A percentile compares a stretch with the other conserved stretches of the same genome.
Conservation (phyloP, 2,888 invertebrate species). For the Pharmacophagus antenor region DNA sequence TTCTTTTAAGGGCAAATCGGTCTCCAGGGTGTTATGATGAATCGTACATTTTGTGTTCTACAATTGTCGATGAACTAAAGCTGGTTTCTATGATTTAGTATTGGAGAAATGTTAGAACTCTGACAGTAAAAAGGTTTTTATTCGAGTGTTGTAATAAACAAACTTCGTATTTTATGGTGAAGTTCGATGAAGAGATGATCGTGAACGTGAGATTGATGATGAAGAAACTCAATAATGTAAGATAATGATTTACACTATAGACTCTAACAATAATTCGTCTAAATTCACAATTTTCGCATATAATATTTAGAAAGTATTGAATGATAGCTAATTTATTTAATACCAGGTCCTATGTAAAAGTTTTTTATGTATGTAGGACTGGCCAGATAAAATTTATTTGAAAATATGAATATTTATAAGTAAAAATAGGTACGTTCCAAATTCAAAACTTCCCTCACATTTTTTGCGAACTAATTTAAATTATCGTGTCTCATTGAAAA, state of each 20-base stretch:
- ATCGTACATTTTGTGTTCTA: conserved; percentile 56
- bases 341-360: too few species aligned
- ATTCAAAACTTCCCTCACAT: too few species aligned
- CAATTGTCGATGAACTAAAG: conserved; percentile 17
- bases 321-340: too few species aligned
- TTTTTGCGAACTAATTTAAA: too few species aligned
- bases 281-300: too few species aligned
- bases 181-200: neutral
- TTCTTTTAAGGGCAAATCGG: conserved; percentile 67
- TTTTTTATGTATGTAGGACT: too few species aligned
- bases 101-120: neutral
- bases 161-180: neutral
- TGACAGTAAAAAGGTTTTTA: neutral
- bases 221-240: neutral
- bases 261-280: neutral
- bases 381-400: too few species aligned
- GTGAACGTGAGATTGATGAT: too few species aligned
- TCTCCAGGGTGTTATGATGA: conserved; percentile 72
- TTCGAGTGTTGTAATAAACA: neutral
- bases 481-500: too few species aligned
- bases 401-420: too few species aligned
- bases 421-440: too few species aligned
- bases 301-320: too few species aligned
- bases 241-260: neutral
- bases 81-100: conserved; percentile 8